phyloP scores from a whole-genome alignment of 1,140 invertebrate species.

The Cecropterus lyciades region DNA sequence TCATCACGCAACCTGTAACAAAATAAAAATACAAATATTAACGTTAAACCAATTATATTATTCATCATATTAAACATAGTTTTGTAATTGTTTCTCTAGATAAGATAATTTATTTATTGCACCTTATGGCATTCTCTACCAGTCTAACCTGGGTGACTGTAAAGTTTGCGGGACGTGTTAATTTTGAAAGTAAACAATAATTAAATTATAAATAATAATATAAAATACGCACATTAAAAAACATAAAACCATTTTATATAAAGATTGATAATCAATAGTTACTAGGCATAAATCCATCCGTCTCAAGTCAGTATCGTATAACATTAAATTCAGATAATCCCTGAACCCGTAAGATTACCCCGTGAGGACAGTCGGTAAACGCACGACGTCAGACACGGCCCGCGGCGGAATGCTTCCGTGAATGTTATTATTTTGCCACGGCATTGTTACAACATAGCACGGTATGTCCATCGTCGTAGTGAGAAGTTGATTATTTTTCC shows the following conservation, averaged over 20 bases:
- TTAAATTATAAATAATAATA: no score
- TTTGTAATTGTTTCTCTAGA: no score
- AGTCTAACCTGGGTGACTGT: no score
- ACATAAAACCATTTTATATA: no score
- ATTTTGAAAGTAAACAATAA: no score
- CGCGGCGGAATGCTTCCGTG: conserved; percentile 40
- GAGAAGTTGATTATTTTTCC: not conserved
- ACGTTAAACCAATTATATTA: no score
- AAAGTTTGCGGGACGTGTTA: no score
- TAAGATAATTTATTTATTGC: no score
- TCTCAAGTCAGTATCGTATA: conserved; percentile 4
- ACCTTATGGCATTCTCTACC: no score
- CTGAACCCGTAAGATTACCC: conserved; percentile 16
- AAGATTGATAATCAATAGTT: no score
- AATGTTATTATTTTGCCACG: conserved; percentile 47
- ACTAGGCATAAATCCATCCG: not conserved
- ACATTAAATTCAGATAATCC: conserved; percentile 8
- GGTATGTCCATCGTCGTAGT: not conserved
- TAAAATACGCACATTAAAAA: no score
- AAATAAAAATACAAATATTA: conserved; percentile 36
- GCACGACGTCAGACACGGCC: conserved; percentile 31
- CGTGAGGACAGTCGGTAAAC: conserved; percentile 12
- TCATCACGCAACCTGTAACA: conserved; percentile 93
- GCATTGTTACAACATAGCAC: conserved; percentile 1
- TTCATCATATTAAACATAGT: no score